Evolutionary conservation across 2,113 vertebrate genomes (phyloP), one percentile per base, ranked within the genome.

Genomic region (Pogona vitticeps): DNA sequence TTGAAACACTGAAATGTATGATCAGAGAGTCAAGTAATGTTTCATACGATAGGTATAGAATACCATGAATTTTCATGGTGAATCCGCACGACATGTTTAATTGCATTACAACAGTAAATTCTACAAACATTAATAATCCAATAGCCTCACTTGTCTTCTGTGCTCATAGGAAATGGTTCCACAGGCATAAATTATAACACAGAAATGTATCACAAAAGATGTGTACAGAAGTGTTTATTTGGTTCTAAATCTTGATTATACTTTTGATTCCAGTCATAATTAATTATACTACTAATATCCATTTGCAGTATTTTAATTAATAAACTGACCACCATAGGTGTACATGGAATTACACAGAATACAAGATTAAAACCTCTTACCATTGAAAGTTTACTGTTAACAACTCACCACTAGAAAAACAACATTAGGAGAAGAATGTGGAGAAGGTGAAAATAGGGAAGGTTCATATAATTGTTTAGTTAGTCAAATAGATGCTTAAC

Each of bases 41-140:
- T n/a, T n/a, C 88, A 86, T 91, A 58, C 82, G 63, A 86, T 89
- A 91, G 91, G 7, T 3, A 81, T 84, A 42, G n/a, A 90, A 82
- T 82, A n/a, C 28, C 3, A 52, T 21, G 9, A n/a, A 89, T 90
- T 88, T 88, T 70, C 40, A 42, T 46, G 40, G 9, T 88, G 91
- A 88, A 85, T 85, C 20, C 26, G 21, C 15, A 65, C 21, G 63
- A 58, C 88, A 38, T 71, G 17, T 33, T 71, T 71, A 71, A 33
- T 13, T 71, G n/a, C n/a, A 17, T 33, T 71, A 36, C 14, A 71
- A 71, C 17, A 71, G n/a, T 26, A n/a, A n/a, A n/a, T n/a, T n/a
- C n/a, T n/a, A 65, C 63, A 65, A 1, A 7, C 28, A 26, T 65
- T 65, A 26, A 2, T 26, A 65, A 65, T 20, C 9, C 15, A 23